phyloP scores from a whole-genome alignment of 2,888 invertebrate species.

The Troides helena region DNA sequence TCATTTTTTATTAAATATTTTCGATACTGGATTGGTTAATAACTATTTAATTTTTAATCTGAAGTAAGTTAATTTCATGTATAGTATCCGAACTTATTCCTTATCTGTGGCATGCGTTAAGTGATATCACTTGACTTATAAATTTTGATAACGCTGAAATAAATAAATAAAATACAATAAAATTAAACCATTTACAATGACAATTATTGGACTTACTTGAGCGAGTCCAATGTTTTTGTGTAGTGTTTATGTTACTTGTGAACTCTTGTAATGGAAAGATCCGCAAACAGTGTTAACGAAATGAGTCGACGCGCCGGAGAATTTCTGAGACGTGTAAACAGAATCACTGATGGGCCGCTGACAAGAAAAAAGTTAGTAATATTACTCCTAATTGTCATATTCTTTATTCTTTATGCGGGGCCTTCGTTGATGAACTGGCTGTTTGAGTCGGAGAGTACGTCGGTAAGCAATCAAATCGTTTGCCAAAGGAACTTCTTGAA shows the following conservation, averaged over 20 bases:
- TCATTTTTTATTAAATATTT: too few species aligned
- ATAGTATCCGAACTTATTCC: conserved; percentile 15
- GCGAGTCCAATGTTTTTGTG: conserved; percentile 24
- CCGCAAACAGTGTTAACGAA: conserved; percentile 56
- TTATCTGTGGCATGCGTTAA: conserved; percentile 17
- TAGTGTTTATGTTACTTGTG: conserved; percentile 30
- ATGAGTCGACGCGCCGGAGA: conserved; percentile 73
- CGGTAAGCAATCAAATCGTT: conserved; percentile 74
- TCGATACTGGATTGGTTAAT: too few species aligned
- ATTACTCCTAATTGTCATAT: conserved; percentile 75
- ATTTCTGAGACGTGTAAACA: conserved; percentile 65
- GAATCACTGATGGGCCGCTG: conserved; percentile 70
- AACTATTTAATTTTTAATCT: too few species aligned
- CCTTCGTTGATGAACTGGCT: conserved; percentile 83
- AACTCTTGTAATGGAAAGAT: conserved; percentile 63
- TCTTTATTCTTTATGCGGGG: conserved; percentile 83
- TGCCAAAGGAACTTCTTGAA: conserved; percentile 84
- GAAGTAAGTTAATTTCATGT: too few species aligned
- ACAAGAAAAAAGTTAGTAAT: conserved; percentile 75
- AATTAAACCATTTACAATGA: conserved; percentile 45
- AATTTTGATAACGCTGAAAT: conserved; percentile 28
- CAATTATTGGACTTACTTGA: conserved; percentile 46
- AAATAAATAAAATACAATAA: conserved; percentile 30
- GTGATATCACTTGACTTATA: conserved; percentile 28
- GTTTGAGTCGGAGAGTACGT: conserved; percentile 71